Evolutionary conservation across 2,113 vertebrate species (phyloP).

Genomic region (Pachypanchax playfairii): DNA sequence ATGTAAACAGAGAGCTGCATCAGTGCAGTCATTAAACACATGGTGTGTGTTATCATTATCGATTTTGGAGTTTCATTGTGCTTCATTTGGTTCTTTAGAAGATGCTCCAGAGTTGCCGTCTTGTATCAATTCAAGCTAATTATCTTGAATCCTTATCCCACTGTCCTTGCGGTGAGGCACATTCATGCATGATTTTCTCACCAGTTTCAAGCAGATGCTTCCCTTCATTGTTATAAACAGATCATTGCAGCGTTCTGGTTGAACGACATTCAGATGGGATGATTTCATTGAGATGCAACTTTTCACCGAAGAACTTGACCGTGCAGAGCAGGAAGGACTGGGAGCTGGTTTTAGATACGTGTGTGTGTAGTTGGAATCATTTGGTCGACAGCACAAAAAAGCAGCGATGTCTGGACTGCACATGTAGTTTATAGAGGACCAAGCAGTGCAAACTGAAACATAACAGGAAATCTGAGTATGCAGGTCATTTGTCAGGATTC

Average conservation of each 20-base stretch:
- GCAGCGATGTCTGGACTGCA: slow-evolving; percentile 47
- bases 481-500: slow-evolving; percentile 57
- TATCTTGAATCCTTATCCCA: slow-evolving; percentile 48
- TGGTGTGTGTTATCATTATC: slow-evolving; percentile 56
- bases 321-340: slow-evolving; percentile 26
- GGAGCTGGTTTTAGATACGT: slow-evolving; percentile 54
- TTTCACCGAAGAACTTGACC: slow-evolving; percentile 44
- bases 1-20: slow-evolving; percentile 26
- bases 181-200: slow-evolving; percentile 42
- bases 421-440: slow-evolving; percentile 32
- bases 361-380: slow-evolving; percentile 42
- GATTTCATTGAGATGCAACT: slow-evolving; percentile 41
- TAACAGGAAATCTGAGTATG: slow-evolving; percentile 9
- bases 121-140: slow-evolving; percentile 64
- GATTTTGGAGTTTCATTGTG: slow-evolving; percentile 11
- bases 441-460: neutral
- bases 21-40: slow-evolving; percentile 56
- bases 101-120: slow-evolving; percentile 35
- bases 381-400: slow-evolving; percentile 9
- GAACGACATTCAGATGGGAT: slow-evolving; percentile 33
- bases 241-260: slow-evolving; percentile 26
- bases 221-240: slow-evolving; percentile 42
- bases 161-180: slow-evolving; percentile 55
- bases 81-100: slow-evolving; percentile 40
- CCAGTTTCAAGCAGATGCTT: slow-evolving; percentile 21